phyloP scores from a whole-genome alignment of 2,888 invertebrate genomes.

The Biston stratarius region DNA sequence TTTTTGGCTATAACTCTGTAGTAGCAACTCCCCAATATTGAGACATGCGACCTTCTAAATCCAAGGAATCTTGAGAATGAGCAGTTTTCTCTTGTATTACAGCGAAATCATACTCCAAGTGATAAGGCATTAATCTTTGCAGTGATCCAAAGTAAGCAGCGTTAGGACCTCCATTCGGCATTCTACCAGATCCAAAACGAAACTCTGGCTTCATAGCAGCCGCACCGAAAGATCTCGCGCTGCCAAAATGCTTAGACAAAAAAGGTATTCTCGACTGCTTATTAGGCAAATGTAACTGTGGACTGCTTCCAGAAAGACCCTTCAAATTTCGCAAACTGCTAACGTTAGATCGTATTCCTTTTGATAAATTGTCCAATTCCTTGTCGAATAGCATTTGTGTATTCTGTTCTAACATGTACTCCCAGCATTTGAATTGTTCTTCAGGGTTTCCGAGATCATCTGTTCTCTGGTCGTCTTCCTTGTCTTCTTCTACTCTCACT shows the following conservation, averaged over 20 bases:
- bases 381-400: slow-evolving; percentile 95
- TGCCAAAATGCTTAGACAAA: slow-evolving; percentile 92
- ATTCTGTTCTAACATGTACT: slow-evolving; percentile 96
- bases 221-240: slow-evolving; percentile 92
- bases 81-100: slow-evolving; percentile 92
- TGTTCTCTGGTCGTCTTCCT: slow-evolving; percentile 77
- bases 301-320: slow-evolving; percentile 90
- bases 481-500: slow-evolving; percentile 88
- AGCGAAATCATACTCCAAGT: slow-evolving; percentile 93
- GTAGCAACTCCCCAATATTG: slow-evolving; percentile 97
- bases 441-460: slow-evolving; percentile 88
- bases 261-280: slow-evolving; percentile 84
- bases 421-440: slow-evolving; percentile 97
- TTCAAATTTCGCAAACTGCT: slow-evolving; percentile 85
- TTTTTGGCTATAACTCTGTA: slow-evolving; percentile 90
- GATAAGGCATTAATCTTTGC: slow-evolving; percentile 93
- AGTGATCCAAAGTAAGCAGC: slow-evolving; percentile 95
- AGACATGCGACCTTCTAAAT: slow-evolving; percentile 94
- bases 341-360: slow-evolving; percentile 85
- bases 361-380: slow-evolving; percentile 92
- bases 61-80: slow-evolving; percentile 90
- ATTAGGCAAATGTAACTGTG: slow-evolving; percentile 86
- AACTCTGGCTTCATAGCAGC: slow-evolving; percentile 86
- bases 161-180: slow-evolving; percentile 92
- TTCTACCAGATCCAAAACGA: slow-evolving; percentile 85